Base-by-base conservation (phyloP, 2,888 invertebrate species). In the Agriopis marginaria region DNA sequence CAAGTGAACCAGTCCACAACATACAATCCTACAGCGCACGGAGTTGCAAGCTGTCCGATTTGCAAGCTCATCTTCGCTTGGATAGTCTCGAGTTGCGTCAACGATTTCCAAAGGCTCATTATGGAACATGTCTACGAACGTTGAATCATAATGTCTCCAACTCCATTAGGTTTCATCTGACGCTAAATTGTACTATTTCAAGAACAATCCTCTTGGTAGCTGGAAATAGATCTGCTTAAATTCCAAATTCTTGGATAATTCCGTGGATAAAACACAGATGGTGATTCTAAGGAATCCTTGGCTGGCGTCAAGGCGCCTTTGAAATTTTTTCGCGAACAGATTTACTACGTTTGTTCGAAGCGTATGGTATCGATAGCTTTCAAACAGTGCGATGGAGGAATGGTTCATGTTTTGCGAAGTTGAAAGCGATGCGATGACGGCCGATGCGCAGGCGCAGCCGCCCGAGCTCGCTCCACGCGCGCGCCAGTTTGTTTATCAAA, bases 371-470 rank as follows among this genome's bases (percentile, higher is more conserved):
- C 70, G 66, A 69, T 14, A 63, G 49, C 54, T 71, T 70, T 63
- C 49, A 68, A 73, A 68, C 73, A 67, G 54, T 63, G 68, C 53
- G 32, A 10, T 42, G 56, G 61, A n/a, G 32, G 58, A 71, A 68
- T 68, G 65, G 73, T 66, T 68, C 55, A 68, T 68, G 73, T 75
- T 72, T 12, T 77, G 80, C 82, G 60, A 79, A 76, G 77, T 77
- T 82, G 77, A 79, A 82, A 80, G 78, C 68, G 64, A 45, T 63
- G 76, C 72, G 83, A 70, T 77, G 81, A 83, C 75, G 67, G 76
- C 60, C 68, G 72, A 61, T 77, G 77, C 75, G 79, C 84, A 81
- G 79, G 61, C 79, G 79, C 84, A 80, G 79, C 58, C 79, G 76
- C 50, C 63, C 42, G 9, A 42, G 8, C 42, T 6, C 60, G 64